Evolutionary conservation across 1,140 invertebrate genomes (phyloP).

Genomic region (Zaprionus camerounensis): DNA sequence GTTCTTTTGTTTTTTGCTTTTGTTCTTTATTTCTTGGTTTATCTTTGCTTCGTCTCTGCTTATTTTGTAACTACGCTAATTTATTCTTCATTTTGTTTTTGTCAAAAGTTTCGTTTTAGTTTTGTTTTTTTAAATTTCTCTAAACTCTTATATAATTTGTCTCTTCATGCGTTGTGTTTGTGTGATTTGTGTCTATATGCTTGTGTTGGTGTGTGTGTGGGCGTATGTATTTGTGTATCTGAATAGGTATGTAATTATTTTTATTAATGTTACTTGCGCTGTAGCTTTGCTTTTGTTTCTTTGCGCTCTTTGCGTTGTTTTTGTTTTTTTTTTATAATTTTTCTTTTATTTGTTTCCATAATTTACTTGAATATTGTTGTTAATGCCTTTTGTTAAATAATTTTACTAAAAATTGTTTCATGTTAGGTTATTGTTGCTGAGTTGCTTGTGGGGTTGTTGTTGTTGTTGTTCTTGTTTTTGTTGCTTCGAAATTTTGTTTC

Average conservation of each 20-base stretch:
- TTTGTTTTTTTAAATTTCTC: slow-evolving; percentile 77
- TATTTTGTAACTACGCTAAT: slow-evolving; percentile 80
- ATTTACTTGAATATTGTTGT: slow-evolving; percentile 58
- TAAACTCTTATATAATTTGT: slow-evolving; percentile 78
- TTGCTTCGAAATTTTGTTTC: slow-evolving; percentile 52
- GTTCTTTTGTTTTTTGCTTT: slow-evolving; percentile 30
- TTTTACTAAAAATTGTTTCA: slow-evolving; percentile 69
- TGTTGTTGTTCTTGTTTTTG: slow-evolving; percentile 46
- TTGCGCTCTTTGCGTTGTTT: slow-evolving; percentile 46
- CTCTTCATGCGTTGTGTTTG: slow-evolving; percentile 76
- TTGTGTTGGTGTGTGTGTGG: slow-evolving; percentile 49
- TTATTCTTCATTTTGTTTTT: slow-evolving; percentile 67
- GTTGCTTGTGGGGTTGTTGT: slow-evolving; percentile 50
- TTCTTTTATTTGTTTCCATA: slow-evolving; percentile 34
- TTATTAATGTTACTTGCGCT: slow-evolving; percentile 58
- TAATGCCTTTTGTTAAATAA: slow-evolving; percentile 60
- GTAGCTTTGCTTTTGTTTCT: slow-evolving; percentile 61
- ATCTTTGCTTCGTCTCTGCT: slow-evolving; percentile 64
- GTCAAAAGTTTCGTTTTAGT: slow-evolving; percentile 53
- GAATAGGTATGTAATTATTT: slow-evolving; percentile 44
- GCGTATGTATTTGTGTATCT: slow-evolving; percentile 53
- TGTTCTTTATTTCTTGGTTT: slow-evolving; percentile 47
- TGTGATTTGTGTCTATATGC: slow-evolving; percentile 42
- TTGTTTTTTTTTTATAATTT: slow-evolving; percentile 36
- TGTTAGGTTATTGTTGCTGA: slow-evolving; percentile 65